Conservation (phyloP, 2,113 vertebrate species). For the Cyrtonyx montezumae region DNA sequence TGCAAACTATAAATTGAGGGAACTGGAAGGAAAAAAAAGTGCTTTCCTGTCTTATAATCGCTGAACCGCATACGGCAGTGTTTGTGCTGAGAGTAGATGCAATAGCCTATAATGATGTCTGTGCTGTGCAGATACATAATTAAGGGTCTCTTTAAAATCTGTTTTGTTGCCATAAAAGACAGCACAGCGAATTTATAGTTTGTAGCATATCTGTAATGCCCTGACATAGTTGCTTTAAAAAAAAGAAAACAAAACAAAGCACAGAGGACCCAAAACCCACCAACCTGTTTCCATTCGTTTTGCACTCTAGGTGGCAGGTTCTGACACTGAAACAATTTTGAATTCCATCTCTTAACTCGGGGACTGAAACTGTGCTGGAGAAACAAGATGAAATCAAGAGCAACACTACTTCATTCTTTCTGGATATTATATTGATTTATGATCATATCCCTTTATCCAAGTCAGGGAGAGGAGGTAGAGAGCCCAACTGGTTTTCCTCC, state of each 20-base stretch:
- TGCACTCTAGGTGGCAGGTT: constrained; percentile 65
- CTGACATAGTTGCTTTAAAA: not conserved
- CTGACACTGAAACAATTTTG: not conserved
- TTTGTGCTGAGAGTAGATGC: not conserved
- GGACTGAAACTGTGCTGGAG: not conserved
- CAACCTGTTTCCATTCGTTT: not conserved
- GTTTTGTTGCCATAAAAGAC: not conserved
- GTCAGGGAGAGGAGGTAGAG: not conserved
- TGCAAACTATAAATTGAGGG: not conserved
- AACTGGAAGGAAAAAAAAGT: not conserved
- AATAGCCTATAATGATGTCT: not conserved
- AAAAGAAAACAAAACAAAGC: not conserved
- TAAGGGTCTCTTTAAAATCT: constrained; percentile 32
- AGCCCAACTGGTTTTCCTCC: not conserved
- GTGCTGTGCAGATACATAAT: constrained; percentile 39
- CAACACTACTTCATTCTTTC: not conserved
- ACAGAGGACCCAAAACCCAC: not conserved
- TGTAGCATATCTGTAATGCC: not conserved
- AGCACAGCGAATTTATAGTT: constrained; percentile 1
- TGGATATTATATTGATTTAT: not conserved
- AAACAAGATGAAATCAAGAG: constrained; percentile 1
- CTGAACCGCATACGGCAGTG: not conserved
- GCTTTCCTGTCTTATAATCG: not conserved
- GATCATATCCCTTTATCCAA: not conserved
- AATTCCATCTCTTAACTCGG: not conserved